phyloP scores from a whole-genome alignment of 1,140 invertebrate genomes.

The Pseudomyrmex dendroicus region DNA sequence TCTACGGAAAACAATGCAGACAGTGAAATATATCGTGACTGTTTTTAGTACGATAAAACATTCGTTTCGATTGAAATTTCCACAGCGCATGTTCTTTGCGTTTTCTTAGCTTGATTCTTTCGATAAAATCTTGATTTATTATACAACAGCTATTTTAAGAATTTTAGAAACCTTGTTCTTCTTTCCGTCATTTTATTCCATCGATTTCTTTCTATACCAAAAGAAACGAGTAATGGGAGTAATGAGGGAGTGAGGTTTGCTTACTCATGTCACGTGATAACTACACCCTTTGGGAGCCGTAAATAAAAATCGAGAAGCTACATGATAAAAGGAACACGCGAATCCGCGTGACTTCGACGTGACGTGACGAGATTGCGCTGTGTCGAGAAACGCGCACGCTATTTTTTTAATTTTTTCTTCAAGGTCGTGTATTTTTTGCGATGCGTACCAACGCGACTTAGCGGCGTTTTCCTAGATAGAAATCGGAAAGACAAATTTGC shows the following conservation, averaged over 20 bases:
- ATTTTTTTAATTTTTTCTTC: constrained; percentile 18
- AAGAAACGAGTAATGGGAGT: neutral
- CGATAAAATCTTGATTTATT: neutral
- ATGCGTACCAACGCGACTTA: neutral
- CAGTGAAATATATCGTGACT: neutral
- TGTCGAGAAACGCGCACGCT: constrained; percentile 8
- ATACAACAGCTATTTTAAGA: neutral
- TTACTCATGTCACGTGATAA: constrained; percentile 24
- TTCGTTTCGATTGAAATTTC: neutral
- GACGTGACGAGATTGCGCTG: constrained; percentile 13
- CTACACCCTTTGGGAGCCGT: neutral
- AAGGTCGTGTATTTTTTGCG: neutral
- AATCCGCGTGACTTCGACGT: constrained; percentile 35
- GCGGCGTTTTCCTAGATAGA: neutral
- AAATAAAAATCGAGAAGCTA: constrained; percentile 26
- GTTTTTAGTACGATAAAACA: too few species aligned
- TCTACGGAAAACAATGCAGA: neutral
- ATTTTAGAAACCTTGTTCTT: neutral
- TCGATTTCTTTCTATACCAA: neutral
- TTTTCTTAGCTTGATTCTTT: too few species aligned
- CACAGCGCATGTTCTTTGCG: too few species aligned
- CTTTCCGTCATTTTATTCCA: neutral
- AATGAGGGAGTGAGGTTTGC: constrained; percentile 8
- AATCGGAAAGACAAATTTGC: constrained; percentile 65
- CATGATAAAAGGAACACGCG: constrained; percentile 20